Conservation (phyloP, 2,113 vertebrate genomes). For the Pygoscelis adeliae region DNA sequence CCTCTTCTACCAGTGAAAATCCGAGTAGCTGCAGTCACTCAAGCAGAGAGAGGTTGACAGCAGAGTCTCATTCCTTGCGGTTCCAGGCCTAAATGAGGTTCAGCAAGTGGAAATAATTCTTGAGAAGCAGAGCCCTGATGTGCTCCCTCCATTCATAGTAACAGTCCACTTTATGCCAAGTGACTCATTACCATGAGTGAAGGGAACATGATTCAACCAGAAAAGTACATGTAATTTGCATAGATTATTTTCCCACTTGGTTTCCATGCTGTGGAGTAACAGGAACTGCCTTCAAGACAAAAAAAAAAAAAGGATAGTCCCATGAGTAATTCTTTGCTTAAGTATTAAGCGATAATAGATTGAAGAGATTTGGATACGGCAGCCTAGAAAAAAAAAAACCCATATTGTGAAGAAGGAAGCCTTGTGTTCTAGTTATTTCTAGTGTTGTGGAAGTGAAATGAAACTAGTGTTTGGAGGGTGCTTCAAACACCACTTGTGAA, state of each 20-base stretch:
- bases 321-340: not conserved
- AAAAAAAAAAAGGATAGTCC: not conserved
- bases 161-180: slow-evolving; percentile 37
- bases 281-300: not conserved
- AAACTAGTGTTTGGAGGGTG: not conserved
- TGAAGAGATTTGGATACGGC: not conserved
- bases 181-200: slow-evolving; percentile 48
- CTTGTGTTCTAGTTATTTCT: not conserved
- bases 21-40: not conserved
- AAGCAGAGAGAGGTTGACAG: not conserved
- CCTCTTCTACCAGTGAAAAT: not conserved
- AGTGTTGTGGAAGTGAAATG: not conserved
- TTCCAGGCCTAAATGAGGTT: not conserved
- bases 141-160: slow-evolving; percentile 47
- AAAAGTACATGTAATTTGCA: slow-evolving; percentile 55
- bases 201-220: slow-evolving; percentile 45
- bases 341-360: not conserved
- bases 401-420: not conserved
- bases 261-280: slow-evolving; percentile 11
- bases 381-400: not conserved
- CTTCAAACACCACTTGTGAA: not conserved
- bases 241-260: slow-evolving; percentile 48
- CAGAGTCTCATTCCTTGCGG: not conserved
- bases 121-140: slow-evolving; percentile 15
- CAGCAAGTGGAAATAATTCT: slow-evolving; percentile 39